Percentiles rank a stretch among this genome's conserved stretches.
These are phyloP conservation scores for Armadillidium nasatum DNA, from an alignment of 1,140 invertebrate species.

Conservation along the genomic window DNA sequence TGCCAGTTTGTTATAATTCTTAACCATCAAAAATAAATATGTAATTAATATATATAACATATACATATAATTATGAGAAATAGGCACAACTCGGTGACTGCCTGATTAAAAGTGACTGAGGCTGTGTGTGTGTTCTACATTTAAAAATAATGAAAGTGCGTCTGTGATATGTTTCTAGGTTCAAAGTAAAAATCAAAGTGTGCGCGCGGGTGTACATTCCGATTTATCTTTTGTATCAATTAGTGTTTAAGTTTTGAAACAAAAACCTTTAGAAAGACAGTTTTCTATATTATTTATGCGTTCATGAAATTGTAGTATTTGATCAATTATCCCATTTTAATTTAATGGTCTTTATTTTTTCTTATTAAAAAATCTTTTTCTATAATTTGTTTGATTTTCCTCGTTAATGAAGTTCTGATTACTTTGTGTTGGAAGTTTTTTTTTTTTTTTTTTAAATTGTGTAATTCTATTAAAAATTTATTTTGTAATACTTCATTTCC, in stretches of 20 bases:
- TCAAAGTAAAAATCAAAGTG: background rate
- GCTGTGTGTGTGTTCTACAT: background rate
- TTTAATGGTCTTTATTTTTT: constrained; percentile 9
- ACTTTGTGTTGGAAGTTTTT: no score
- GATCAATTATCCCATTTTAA: constrained; percentile 8
- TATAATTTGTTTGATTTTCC: background rate
- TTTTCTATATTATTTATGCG: background rate
- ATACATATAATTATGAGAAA: background rate
- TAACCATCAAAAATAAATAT: no score
- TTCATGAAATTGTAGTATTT: background rate
- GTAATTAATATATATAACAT: no score
- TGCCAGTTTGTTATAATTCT: background rate
- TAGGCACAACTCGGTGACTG: background rate
- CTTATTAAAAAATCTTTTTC: background rate
- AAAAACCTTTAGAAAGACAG: background rate
- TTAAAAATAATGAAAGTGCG: background rate
- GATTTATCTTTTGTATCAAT: background rate
- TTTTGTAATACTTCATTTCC: no score
- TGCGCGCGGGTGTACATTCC: constrained; percentile 5
- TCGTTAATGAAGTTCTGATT: background rate
- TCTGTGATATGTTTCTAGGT: constrained; percentile 12
- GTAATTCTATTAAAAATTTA: no score
- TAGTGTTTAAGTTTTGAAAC: background rate
- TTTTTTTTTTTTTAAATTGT: no score
- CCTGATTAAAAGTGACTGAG: background rate